A percentile compares a stretch with the other conserved stretches of the same genome.
Conservation (phyloP, 2,888 invertebrate genomes). For the Thymelicus acteon region DNA sequence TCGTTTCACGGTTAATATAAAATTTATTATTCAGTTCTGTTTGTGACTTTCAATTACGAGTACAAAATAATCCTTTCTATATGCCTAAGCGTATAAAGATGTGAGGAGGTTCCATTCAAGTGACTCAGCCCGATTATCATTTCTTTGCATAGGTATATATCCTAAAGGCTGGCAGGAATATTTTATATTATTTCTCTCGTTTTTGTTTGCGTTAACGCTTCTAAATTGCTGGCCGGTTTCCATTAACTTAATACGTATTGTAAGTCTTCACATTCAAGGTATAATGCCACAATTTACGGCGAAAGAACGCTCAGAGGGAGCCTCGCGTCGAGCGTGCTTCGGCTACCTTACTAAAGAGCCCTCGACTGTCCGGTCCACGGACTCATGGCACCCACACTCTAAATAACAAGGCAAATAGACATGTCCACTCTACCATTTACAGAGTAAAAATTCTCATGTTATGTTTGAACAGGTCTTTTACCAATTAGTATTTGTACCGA, state of each 20-base stretch:
- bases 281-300: slow-evolving; percentile 24
- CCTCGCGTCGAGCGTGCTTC: slow-evolving; percentile 48
- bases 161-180: neutral
- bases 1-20: neutral
- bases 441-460: slow-evolving; percentile 80
- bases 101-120: neutral
- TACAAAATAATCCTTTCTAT: neutral
- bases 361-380: slow-evolving; percentile 62
- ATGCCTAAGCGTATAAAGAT: neutral
- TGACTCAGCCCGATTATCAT: neutral
- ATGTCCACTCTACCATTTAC: slow-evolving; percentile 83
- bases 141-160: neutral
- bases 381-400: slow-evolving; percentile 80
- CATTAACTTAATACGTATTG: slow-evolving; percentile 23
- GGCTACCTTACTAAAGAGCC: slow-evolving; percentile 63
- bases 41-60: neutral
- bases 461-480: slow-evolving; percentile 83
- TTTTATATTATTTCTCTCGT: slow-evolving; percentile 1
- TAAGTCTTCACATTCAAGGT: slow-evolving; percentile 24
- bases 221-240: neutral
- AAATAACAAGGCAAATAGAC: slow-evolving; percentile 81
- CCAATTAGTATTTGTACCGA: slow-evolving; percentile 83
- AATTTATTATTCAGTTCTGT: neutral
- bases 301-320: slow-evolving; percentile 45
- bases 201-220: neutral